phyloP scores from a whole-genome alignment of 2,888 invertebrate species.

The Zaprionus bogoriensis region DNA sequence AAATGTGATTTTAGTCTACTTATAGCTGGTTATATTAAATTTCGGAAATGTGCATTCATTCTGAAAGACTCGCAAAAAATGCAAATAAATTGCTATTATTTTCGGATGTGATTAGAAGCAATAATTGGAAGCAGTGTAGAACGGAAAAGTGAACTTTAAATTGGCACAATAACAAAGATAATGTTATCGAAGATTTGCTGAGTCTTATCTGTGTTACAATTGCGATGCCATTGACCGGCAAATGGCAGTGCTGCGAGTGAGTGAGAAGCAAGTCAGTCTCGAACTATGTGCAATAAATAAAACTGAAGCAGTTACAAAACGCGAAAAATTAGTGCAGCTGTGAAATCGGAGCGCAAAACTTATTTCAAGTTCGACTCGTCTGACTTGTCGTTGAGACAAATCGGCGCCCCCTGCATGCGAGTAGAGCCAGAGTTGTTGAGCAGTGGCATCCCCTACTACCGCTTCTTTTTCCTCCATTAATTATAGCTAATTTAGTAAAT shows the following conservation, averaged over 20 bases:
- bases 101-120: too few species aligned
- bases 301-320: neutral
- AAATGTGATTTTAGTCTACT: too few species aligned
- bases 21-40: neutral
- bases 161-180: neutral
- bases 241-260: too few species aligned
- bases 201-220: neutral
- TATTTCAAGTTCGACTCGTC: constrained; percentile 47
- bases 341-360: constrained; percentile 3
- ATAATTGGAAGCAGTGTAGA: too few species aligned
- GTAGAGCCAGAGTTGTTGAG: too few species aligned
- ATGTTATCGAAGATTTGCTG: neutral
- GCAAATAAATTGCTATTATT: too few species aligned
- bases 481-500: too few species aligned
- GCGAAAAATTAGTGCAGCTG: too few species aligned
- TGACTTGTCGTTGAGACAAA: constrained; percentile 19
- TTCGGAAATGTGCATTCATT: too few species aligned
- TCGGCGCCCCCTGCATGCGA: constrained; percentile 11
- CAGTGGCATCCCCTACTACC: neutral
- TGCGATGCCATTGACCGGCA: neutral
- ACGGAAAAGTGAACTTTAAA: neutral
- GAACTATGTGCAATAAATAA: too few species aligned
- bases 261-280: neutral
- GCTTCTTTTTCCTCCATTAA: too few species aligned
- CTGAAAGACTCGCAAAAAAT: too few species aligned